phyloP scores from a whole-genome alignment of 1,140 invertebrate species.

The Belonocnema kinseyi region DNA sequence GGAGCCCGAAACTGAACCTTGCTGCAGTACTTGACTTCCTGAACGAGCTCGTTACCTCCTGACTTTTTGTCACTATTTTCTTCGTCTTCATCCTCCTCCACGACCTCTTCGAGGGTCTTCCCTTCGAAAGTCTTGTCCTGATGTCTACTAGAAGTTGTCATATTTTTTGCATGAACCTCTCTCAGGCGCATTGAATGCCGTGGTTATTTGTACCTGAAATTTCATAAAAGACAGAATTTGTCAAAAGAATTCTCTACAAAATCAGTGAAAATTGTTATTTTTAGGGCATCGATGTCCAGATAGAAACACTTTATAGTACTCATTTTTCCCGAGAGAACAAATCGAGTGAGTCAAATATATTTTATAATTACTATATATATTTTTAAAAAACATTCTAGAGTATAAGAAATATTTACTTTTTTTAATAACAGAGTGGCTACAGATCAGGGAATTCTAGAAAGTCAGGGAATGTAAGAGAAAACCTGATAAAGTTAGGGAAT shows the following conservation, averaged over 20 bases:
- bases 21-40: slow-evolving; percentile 62
- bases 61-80: slow-evolving; percentile 37
- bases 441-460: no score
- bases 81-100: slow-evolving; percentile 58
- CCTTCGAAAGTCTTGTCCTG: slow-evolving; percentile 52
- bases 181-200: slow-evolving; percentile 64
- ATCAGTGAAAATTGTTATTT: no score
- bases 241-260: neutral
- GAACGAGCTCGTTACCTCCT: slow-evolving; percentile 54
- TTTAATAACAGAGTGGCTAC: no score
- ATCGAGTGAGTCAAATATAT: no score
- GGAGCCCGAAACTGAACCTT: slow-evolving; percentile 67
- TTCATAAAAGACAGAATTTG: neutral
- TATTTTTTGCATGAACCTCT: slow-evolving; percentile 59
- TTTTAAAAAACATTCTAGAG: no score
- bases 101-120: slow-evolving; percentile 57
- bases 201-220: slow-evolving; percentile 73
- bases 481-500: no score
- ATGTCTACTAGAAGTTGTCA: slow-evolving; percentile 37
- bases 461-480: no score
- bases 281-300: no score
- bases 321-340: no score
- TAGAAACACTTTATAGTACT: no score
- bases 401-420: no score
- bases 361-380: no score